Percentiles rank a stretch among this genome's conserved stretches.
Conservation (phyloP, 1,140 invertebrate species). For the Drosophila chauvacae region DNA sequence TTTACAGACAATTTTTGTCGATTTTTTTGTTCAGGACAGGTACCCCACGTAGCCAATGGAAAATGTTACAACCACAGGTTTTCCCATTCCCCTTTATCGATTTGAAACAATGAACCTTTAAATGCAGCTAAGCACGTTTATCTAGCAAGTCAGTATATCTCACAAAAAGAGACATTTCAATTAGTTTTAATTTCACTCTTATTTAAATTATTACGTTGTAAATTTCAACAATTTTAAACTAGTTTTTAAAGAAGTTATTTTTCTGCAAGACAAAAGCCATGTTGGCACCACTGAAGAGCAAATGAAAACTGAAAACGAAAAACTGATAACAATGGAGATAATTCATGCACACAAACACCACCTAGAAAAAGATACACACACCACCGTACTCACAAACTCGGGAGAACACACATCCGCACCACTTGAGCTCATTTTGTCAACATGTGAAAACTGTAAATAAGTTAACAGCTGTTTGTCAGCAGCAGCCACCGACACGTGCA, state of each 20-base stretch:
- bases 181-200: too few species aligned
- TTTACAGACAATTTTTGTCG: slow-evolving; percentile 3
- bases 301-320: slow-evolving; percentile 26
- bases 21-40: slow-evolving; percentile 23
- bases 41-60: slow-evolving; percentile 23
- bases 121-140: not conserved
- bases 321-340: slow-evolving; percentile 37
- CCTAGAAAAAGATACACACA: slow-evolving; percentile 30
- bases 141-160: too few species aligned
- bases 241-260: not conserved
- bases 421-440: slow-evolving; percentile 57
- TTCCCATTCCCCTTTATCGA: slow-evolving; percentile 5
- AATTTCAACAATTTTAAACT: too few species aligned
- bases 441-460: slow-evolving; percentile 81
- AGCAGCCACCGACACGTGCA: slow-evolving; percentile 76
- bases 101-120: slow-evolving; percentile 6
- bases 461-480: slow-evolving; percentile 76
- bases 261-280: slow-evolving; percentile 3
- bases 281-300: slow-evolving; percentile 13
- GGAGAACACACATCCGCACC: slow-evolving; percentile 7
- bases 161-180: not conserved
- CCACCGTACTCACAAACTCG: slow-evolving; percentile 25
- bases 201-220: too few species aligned
- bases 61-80: slow-evolving; percentile 3
- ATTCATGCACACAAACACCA: slow-evolving; percentile 19